phyloP scores from a whole-genome alignment of 2,797 vertebrate species.

The Loris lydekkerianus region DNA sequence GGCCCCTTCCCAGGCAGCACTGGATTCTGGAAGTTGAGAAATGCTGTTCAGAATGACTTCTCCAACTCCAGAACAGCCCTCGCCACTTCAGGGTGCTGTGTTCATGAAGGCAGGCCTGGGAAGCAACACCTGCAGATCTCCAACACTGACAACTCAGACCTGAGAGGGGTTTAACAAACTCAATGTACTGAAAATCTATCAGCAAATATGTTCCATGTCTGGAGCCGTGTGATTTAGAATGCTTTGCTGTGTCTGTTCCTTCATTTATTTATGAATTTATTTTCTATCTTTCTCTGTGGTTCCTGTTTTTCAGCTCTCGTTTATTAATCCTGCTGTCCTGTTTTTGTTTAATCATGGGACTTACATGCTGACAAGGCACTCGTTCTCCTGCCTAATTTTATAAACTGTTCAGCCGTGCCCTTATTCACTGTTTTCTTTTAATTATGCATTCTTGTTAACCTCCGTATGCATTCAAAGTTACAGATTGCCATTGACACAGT shows the following conservation, averaged over 20 bases:
- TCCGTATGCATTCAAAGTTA: constrained; percentile 86
- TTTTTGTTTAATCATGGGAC: constrained; percentile 52
- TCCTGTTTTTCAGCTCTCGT: not conserved
- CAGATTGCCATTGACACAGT: constrained; percentile 87
- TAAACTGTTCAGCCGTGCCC: constrained; percentile 85
- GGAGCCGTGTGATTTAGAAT: not conserved
- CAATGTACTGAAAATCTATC: not conserved
- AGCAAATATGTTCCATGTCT: not conserved
- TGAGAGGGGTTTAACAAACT: not conserved
- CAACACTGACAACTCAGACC: not conserved
- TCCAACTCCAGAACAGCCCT: fast-evolving
- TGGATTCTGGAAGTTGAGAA: not conserved
- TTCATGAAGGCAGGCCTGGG: not conserved
- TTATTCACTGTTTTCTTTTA: constrained; percentile 88
- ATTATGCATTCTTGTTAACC: constrained; percentile 90
- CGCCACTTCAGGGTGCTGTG: fast-evolving
- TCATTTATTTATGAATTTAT: not conserved
- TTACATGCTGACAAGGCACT: constrained; percentile 83
- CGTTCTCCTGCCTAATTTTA: constrained; percentile 87
- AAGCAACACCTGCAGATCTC: not conserved
- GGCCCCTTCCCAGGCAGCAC: not conserved
- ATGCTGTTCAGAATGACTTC: fast-evolving
- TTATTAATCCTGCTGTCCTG: not conserved
- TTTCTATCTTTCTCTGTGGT: not conserved
- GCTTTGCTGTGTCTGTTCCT: not conserved